These are phyloP conservation scores for Lophius piscatorius DNA, from an alignment of 2,113 vertebrate species.

Conservation along the genomic window DNA sequence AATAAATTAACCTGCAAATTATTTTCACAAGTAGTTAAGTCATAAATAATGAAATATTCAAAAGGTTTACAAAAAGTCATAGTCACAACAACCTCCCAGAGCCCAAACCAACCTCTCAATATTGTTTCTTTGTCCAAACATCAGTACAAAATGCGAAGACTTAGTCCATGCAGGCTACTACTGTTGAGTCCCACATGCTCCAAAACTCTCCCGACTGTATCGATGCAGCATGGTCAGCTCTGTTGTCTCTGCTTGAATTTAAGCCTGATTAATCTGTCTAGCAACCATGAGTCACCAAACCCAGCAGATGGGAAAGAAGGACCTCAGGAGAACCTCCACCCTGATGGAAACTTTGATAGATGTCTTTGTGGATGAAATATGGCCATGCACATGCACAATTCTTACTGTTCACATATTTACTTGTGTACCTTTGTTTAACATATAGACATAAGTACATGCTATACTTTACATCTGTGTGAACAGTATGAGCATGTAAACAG, in stretches of 20 bases:
- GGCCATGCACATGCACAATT: conserved; percentile 3
- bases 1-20: too few species aligned
- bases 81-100: too few species aligned
- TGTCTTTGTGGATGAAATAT: conserved; percentile 23
- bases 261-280: conserved; percentile 21
- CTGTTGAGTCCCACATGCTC: too few species aligned
- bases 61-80: too few species aligned
- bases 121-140: too few species aligned
- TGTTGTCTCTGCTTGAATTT: conserved; percentile 18
- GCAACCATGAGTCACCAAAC: conserved; percentile 40
- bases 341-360: not conserved
- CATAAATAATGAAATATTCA: too few species aligned
- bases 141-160: too few species aligned
- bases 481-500: not conserved
- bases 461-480: not conserved
- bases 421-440: not conserved
- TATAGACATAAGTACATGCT: not conserved
- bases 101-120: too few species aligned
- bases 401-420: not conserved
- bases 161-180: too few species aligned
- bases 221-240: conserved; percentile 6
- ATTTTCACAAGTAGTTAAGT: too few species aligned
- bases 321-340: not conserved
- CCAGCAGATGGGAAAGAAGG: conserved; percentile 33
- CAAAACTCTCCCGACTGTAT: too few species aligned